phyloP scores from a whole-genome alignment of 1,140 invertebrate species.

The Euglossa dilemma region DNA sequence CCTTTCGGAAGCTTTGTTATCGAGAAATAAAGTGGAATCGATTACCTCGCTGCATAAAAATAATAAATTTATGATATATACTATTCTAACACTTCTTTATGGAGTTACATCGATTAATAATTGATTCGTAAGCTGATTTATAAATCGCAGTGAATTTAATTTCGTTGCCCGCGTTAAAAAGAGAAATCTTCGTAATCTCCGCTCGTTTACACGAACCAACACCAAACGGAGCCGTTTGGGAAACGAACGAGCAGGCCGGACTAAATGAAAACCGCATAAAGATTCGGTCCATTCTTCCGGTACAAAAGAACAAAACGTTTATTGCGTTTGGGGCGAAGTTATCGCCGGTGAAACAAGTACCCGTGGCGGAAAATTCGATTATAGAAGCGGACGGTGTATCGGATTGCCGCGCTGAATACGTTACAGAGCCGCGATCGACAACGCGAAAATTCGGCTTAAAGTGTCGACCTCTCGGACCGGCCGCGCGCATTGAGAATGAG shows the following conservation, averaged over 20 bases:
- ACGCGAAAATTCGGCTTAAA: slow-evolving; percentile 13
- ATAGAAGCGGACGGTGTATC: slow-evolving; percentile 10
- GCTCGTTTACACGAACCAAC: too few species aligned
- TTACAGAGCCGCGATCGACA: background rate
- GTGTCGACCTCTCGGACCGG: background rate
- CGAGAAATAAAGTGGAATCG: too few species aligned
- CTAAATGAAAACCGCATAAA: background rate
- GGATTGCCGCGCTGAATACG: background rate
- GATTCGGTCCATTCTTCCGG: background rate
- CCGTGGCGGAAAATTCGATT: slow-evolving; percentile 16
- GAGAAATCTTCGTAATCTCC: too few species aligned
- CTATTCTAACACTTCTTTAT: too few species aligned
- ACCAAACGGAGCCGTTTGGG: background rate
- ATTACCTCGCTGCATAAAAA: too few species aligned
- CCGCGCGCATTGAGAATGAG: background rate
- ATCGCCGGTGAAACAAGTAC: slow-evolving; percentile 11
- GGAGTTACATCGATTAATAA: too few species aligned
- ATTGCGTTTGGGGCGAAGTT: background rate
- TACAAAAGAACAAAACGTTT: slow-evolving; percentile 4
- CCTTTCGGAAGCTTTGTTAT: too few species aligned
- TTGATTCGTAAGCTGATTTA: too few species aligned
- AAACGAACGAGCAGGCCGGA: background rate
- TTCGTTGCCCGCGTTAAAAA: too few species aligned
- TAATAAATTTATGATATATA: too few species aligned
- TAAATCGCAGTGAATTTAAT: too few species aligned